These are phyloP conservation scores for Chrosomus eos DNA, from an alignment of 2,797 vertebrate genomes.

Conservation along the genomic window DNA sequence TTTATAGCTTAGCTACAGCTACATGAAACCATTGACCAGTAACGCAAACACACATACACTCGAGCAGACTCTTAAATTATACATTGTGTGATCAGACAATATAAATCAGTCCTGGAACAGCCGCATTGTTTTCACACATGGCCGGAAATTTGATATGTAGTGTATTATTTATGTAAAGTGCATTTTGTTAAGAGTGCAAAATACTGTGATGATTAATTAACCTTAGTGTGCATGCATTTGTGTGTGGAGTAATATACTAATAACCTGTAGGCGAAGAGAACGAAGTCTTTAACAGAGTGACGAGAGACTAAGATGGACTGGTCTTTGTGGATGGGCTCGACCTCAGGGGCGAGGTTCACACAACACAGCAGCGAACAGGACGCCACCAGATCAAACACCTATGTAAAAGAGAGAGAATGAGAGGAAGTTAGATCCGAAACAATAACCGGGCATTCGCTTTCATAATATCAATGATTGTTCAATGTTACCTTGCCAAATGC, in stretches of 20 bases:
- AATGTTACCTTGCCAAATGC: background rate
- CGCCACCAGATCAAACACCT: slow-evolving; percentile 73
- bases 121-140: slow-evolving; percentile 62
- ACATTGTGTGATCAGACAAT: slow-evolving; percentile 43
- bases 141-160: slow-evolving; percentile 52
- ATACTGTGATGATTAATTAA: slow-evolving; percentile 25
- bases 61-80: slow-evolving; percentile 62
- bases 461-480: background rate
- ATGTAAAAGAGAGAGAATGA: slow-evolving; percentile 23
- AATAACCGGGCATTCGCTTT: background rate
- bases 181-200: slow-evolving; percentile 56
- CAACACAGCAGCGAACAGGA: slow-evolving; percentile 70
- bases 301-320: slow-evolving; percentile 69
- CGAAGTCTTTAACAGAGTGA: slow-evolving; percentile 70
- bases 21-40: slow-evolving; percentile 20
- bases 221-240: background rate
- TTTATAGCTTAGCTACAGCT: background rate
- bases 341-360: slow-evolving; percentile 66
- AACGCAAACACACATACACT: background rate
- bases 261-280: slow-evolving; percentile 74
- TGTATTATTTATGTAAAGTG: background rate
- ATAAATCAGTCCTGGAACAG: slow-evolving; percentile 53
- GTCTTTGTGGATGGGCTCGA: slow-evolving; percentile 67
- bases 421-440: background rate
- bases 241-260: background rate